phyloP scores from a whole-genome alignment of 2,888 invertebrate genomes.

The Cenopis cana region DNA sequence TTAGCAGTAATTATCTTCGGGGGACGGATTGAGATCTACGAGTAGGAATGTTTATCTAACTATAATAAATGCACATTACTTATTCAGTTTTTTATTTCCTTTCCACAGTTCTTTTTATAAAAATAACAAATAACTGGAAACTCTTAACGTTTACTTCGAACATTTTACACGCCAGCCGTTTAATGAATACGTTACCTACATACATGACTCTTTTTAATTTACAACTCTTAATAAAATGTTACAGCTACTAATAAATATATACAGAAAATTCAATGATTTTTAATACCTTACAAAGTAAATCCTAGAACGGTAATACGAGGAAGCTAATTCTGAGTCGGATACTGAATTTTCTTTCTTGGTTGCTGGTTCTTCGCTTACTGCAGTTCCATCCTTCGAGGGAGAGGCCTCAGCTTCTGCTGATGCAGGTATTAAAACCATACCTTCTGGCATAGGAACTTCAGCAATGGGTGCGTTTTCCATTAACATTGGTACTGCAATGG shows the following conservation, averaged over 20 bases:
- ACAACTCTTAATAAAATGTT: slow-evolving; percentile 46
- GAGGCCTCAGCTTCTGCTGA: slow-evolving; percentile 3
- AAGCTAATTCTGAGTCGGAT: slow-evolving; percentile 72
- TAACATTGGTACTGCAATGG: slow-evolving; percentile 56
- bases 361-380: slow-evolving; percentile 49
- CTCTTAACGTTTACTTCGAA: slow-evolving; percentile 40
- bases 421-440: slow-evolving; percentile 24
- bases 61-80: background rate
- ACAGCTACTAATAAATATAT: slow-evolving; percentile 37
- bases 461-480: slow-evolving; percentile 46
- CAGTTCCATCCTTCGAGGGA: slow-evolving; percentile 40
- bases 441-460: slow-evolving; percentile 45
- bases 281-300: slow-evolving; percentile 69
- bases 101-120: slow-evolving; percentile 30
- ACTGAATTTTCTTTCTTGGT: slow-evolving; percentile 52
- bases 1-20: too few species aligned
- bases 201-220: slow-evolving; percentile 32
- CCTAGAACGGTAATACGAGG: slow-evolving; percentile 75
- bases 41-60: background rate
- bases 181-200: slow-evolving; percentile 7
- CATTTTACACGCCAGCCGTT: slow-evolving; percentile 17
- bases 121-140: slow-evolving; percentile 12
- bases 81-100: background rate
- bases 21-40: background rate
- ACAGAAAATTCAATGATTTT: slow-evolving; percentile 35